Conservation (phyloP, 1,140 invertebrate genomes). For the Sinella curviseta region DNA sequence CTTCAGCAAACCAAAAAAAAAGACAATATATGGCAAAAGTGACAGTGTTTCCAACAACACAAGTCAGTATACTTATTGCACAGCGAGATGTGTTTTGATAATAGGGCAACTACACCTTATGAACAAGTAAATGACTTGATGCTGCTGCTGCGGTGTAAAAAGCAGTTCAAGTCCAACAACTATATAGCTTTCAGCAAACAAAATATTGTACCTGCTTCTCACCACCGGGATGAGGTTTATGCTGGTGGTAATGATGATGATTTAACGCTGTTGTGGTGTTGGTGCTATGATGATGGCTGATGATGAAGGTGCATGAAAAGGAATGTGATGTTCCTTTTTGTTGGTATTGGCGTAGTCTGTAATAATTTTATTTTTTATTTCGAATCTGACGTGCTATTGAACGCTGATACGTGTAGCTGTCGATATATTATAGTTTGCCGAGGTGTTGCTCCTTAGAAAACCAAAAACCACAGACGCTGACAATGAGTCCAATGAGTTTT, state of each 20-base stretch:
- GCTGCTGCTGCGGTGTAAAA: not conserved
- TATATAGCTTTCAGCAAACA: not conserved
- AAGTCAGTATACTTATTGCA: too few species aligned
- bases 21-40: not conserved
- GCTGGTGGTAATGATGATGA: too few species aligned
- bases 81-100: not conserved
- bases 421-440: not conserved
- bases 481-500: too few species aligned
- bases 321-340: not conserved
- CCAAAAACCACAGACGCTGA: not conserved
- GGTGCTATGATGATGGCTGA: too few species aligned
- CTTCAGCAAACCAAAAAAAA: too few species aligned
- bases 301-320: not conserved
- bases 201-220: not conserved
- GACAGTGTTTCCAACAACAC: not conserved
- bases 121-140: not conserved
- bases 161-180: not conserved
- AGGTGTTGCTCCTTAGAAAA: not conserved
- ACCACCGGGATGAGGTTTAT: not conserved
- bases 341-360: not conserved
- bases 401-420: not conserved
- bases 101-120: not conserved
- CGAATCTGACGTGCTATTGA: not conserved
- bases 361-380: not conserved
- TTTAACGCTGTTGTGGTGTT: too few species aligned